Evolutionary conservation across 2,797 vertebrate species (phyloP).

Genomic region (Lophius americanus): DNA sequence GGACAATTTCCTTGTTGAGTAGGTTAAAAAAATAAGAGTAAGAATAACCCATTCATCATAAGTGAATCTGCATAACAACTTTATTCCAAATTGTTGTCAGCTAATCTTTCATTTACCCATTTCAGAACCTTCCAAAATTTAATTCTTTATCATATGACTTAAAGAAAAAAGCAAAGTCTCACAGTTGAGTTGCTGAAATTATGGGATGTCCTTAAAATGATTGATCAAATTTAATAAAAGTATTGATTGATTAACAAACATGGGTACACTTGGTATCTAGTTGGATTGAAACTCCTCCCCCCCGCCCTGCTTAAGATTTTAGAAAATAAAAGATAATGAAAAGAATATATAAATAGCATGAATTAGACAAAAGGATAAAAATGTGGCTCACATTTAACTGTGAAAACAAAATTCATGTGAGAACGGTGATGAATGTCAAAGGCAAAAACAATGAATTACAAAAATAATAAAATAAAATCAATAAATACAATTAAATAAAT

Average conservation of each 20-base stretch:
- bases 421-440: constrained; percentile 44
- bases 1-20: not conserved
- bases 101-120: not conserved
- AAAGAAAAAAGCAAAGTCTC: constrained; percentile 8
- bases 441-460: constrained; percentile 58
- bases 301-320: not conserved
- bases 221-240: not conserved
- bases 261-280: not conserved
- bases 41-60: not conserved
- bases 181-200: not conserved
- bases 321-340: not conserved
- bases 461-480: constrained; percentile 57
- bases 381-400: constrained; percentile 1
- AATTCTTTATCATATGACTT: not conserved
- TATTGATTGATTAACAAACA: not conserved
- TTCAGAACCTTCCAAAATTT: not conserved
- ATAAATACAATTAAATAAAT: constrained; percentile 52
- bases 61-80: not conserved
- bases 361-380: constrained; percentile 1
- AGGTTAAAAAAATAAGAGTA: constrained; percentile 11
- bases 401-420: constrained; percentile 24
- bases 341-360: constrained; percentile 6
- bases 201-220: not conserved
- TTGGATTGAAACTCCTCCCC: not conserved
- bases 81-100: not conserved